Percentiles rank a stretch among this genome's conserved stretches.
Evolutionary conservation across 2,888 invertebrate species (phyloP).

Genomic region (Leucophenga montana): DNA sequence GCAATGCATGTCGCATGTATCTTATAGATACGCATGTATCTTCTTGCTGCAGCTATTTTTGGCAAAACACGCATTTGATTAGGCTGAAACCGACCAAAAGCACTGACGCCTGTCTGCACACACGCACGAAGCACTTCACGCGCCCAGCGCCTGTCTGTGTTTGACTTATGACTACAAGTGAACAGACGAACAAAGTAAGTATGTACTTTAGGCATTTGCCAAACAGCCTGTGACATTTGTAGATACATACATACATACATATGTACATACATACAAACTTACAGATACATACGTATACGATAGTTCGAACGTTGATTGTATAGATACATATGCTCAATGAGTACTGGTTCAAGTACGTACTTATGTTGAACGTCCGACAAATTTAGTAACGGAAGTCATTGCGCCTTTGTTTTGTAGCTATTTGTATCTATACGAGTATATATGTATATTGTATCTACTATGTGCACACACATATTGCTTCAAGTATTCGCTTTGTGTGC

Average conservation of each 20-base stretch:
- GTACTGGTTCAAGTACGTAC: slow-evolving; percentile 1
- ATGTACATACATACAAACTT: neutral
- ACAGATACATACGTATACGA: neutral
- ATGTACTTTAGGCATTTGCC: neutral
- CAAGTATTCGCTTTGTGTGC: neutral
- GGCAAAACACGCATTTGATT: slow-evolving; percentile 5
- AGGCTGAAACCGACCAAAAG: neutral
- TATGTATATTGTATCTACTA: neutral
- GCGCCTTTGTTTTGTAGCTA: neutral
- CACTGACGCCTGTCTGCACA: neutral
- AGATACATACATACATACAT: neutral
- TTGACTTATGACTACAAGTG: neutral
- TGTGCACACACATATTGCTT: neutral
- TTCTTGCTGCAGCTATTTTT: neutral
- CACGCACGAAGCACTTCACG: neutral
- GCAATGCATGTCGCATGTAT: neutral
- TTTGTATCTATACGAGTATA: too few relatives aligned
- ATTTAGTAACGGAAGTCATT: slow-evolving; percentile 6
- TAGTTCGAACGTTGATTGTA: too few relatives aligned
- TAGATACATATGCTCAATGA: neutral
- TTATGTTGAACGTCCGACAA: neutral
- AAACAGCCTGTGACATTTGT: neutral
- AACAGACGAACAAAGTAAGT: too few relatives aligned
- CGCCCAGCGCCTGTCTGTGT: neutral
- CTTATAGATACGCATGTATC: too few relatives aligned